A percentile compares a stretch with the other conserved stretches of the same genome.
phyloP scores from a whole-genome alignment of 2,113 vertebrate genomes.

The Balaenoptera acutorostrata region DNA sequence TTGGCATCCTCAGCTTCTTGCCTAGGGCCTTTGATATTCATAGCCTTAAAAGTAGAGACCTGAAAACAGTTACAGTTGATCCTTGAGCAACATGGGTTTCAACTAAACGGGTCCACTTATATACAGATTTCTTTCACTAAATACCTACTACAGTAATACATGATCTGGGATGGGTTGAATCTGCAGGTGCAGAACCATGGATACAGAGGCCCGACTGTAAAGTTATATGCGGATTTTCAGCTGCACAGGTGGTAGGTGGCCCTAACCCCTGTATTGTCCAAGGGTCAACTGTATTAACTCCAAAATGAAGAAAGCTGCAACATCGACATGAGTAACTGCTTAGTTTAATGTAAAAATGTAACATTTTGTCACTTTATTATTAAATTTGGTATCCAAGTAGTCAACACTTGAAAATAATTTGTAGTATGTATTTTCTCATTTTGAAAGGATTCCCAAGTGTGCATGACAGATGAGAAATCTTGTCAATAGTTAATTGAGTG shows the following conservation, averaged over 20 bases:
- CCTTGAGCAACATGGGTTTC: neutral
- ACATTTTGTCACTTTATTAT: neutral
- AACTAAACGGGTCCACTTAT: neutral
- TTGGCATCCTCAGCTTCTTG: neutral
- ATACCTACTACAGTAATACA: neutral
- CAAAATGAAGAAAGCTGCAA: neutral
- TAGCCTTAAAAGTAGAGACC: neutral
- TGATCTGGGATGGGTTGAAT: neutral
- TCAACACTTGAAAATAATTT: constrained; percentile 29
- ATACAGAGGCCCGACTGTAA: neutral
- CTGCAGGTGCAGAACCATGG: neutral
- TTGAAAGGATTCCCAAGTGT: constrained; percentile 26
- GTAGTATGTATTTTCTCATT: constrained; percentile 18
- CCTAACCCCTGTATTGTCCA: neutral
- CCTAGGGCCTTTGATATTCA: neutral
- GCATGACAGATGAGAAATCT: neutral
- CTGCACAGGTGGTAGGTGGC: neutral
- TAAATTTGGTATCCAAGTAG: neutral
- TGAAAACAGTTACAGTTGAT: neutral
- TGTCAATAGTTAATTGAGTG: constrained; percentile 1
- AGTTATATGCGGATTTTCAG: neutral
- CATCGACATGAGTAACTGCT: neutral
- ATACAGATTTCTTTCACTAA: neutral
- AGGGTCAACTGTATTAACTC: neutral
- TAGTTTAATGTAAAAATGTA: neutral